A percentile compares a stretch with the other conserved stretches of the same genome.
Conservation (phyloP, 2,797 vertebrate genomes). For the Poeciliopsis paucimaculata region DNA sequence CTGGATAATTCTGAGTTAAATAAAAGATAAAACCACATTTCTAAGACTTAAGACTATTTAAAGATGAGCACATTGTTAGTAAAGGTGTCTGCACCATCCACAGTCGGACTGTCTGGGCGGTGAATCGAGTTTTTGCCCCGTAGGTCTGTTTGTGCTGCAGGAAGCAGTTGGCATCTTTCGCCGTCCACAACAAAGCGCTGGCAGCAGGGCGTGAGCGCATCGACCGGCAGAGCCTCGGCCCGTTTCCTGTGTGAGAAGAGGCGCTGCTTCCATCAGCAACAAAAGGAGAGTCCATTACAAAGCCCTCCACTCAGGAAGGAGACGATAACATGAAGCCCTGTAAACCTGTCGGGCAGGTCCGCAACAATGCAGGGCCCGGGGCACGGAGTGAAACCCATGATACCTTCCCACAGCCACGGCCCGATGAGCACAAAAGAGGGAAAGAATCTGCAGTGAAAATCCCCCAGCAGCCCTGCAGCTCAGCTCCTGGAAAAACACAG, state of each 20-base stretch:
- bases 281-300: conserved; percentile 45
- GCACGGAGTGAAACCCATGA: conserved; percentile 26
- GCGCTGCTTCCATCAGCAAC: conserved; percentile 26
- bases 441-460: conserved; percentile 14
- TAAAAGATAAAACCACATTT: not conserved
- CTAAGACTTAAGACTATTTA: not conserved
- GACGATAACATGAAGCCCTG: conserved; percentile 37
- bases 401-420: conserved; percentile 42
- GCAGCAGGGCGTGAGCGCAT: conserved; percentile 22
- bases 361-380: conserved; percentile 6
- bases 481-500: not conserved
- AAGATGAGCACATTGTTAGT: not conserved
- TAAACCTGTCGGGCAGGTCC: conserved; percentile 57
- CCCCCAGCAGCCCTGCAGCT: not conserved
- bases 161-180: conserved; percentile 17
- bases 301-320: conserved; percentile 7
- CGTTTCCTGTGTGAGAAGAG: conserved; percentile 34
- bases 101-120: not conserved
- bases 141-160: not conserved
- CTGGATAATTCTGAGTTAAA: not conserved
- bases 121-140: not conserved
- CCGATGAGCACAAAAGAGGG: conserved; percentile 26
- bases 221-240: conserved; percentile 30
- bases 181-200: conserved; percentile 38
- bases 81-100: not conserved